phyloP scores from a whole-genome alignment of 1,140 invertebrate genomes.

The Tribolium madens region DNA sequence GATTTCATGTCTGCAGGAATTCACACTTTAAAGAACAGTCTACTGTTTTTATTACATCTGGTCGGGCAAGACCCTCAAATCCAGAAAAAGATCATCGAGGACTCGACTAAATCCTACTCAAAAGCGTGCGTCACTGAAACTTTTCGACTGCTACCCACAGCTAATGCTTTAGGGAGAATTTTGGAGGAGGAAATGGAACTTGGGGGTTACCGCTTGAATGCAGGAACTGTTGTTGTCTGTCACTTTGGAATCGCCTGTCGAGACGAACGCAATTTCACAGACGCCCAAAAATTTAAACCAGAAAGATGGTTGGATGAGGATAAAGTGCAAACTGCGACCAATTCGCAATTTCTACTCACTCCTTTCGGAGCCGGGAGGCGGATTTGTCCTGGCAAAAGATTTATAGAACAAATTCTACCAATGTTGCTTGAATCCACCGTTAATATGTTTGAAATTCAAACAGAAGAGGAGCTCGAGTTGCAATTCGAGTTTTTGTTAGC shows the following conservation, averaged over 20 bases:
- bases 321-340: constrained; percentile 64
- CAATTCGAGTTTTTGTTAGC: constrained; percentile 84
- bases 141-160: constrained; percentile 86
- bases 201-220: constrained; percentile 79
- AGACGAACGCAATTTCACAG: constrained; percentile 81
- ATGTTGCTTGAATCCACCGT: constrained; percentile 81
- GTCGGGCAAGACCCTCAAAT: constrained; percentile 77
- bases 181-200: constrained; percentile 81
- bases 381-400: constrained; percentile 86
- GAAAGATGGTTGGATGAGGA: constrained; percentile 81
- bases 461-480: constrained; percentile 75
- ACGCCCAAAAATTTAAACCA: constrained; percentile 81
- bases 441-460: constrained; percentile 77
- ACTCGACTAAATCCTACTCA: constrained; percentile 76
- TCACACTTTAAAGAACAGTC: constrained; percentile 85
- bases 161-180: constrained; percentile 85
- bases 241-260: constrained; percentile 87
- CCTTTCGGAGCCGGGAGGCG: constrained; percentile 90
- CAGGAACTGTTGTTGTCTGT: constrained; percentile 87
- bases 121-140: constrained; percentile 89
- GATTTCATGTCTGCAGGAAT: constrained; percentile 90
- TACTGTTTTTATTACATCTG: constrained; percentile 83
- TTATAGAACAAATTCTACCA: constrained; percentile 82
- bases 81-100: constrained; percentile 82
- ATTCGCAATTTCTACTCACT: constrained; percentile 75